phyloP scores from a whole-genome alignment of 2,888 invertebrate genomes.

The Prenolepis imparis region DNA sequence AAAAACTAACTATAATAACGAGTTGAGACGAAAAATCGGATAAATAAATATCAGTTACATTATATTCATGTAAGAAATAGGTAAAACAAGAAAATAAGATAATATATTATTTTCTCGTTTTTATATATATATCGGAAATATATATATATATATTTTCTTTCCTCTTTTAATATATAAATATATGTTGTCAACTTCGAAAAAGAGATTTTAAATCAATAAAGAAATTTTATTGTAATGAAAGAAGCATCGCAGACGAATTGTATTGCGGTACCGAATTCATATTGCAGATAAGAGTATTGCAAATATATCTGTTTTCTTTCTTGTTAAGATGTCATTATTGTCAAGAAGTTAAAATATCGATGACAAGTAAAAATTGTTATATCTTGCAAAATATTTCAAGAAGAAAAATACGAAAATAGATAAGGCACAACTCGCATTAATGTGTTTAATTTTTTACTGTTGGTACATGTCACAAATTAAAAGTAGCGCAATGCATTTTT shows the following conservation, averaged over 20 bases:
- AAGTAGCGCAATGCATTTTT: background rate
- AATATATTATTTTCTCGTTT: no score
- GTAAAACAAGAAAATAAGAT: no score
- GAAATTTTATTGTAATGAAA: no score
- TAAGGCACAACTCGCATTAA: background rate
- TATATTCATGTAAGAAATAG: no score
- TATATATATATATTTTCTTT: no score
- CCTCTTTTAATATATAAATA: no score
- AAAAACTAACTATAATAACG: background rate
- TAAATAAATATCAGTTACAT: background rate
- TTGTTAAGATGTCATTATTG: background rate
- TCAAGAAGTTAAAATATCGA: no score
- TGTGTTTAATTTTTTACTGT: background rate
- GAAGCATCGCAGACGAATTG: no score
- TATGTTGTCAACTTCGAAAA: no score
- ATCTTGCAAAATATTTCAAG: conserved; percentile 6
- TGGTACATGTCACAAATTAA: background rate
- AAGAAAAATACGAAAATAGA: conserved; percentile 51
- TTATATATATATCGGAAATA: no score
- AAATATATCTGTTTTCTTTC: background rate
- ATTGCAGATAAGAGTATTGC: background rate
- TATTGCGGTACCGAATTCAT: background rate
- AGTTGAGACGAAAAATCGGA: background rate
- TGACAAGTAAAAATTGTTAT: background rate
- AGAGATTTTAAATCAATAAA: no score